A percentile compares a stretch with the other conserved stretches of the same genome.
Evolutionary conservation across 2,797 vertebrate species (phyloP).

Genomic region (Uromys caudimaculatus): DNA sequence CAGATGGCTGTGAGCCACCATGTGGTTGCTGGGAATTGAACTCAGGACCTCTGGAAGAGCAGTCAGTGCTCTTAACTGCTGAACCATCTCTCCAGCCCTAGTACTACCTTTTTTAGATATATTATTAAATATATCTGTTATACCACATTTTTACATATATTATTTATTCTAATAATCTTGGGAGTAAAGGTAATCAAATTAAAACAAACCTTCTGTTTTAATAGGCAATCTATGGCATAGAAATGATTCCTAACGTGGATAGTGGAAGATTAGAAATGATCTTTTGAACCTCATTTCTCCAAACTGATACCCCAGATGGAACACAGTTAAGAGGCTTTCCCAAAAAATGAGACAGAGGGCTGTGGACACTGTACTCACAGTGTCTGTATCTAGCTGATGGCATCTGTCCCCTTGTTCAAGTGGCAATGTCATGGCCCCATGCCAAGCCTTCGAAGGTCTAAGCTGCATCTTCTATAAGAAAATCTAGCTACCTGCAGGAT

Average conservation of each 20-base stretch:
- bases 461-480: not conserved
- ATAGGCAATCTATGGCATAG: not conserved
- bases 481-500: not conserved
- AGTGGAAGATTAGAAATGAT: not conserved
- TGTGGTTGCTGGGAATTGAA: too few relatives aligned
- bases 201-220: not conserved
- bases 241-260: not conserved
- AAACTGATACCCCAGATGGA: not conserved
- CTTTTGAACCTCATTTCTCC: not conserved
- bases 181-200: not conserved
- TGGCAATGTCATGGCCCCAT: not conserved
- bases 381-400: not conserved
- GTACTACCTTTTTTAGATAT: not conserved
- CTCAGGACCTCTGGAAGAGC: too few relatives aligned
- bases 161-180: constrained; percentile 25
- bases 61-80: too few relatives aligned
- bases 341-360: not conserved
- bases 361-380: not conserved
- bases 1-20: too few relatives aligned
- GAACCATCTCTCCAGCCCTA: too few relatives aligned
- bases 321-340: not conserved
- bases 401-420: rapidly evolving
- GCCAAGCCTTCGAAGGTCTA: not conserved
- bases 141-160: not conserved
- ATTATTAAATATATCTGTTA: not conserved